phyloP scores from a whole-genome alignment of 1,140 invertebrate species.

The Plodia interpunctella region DNA sequence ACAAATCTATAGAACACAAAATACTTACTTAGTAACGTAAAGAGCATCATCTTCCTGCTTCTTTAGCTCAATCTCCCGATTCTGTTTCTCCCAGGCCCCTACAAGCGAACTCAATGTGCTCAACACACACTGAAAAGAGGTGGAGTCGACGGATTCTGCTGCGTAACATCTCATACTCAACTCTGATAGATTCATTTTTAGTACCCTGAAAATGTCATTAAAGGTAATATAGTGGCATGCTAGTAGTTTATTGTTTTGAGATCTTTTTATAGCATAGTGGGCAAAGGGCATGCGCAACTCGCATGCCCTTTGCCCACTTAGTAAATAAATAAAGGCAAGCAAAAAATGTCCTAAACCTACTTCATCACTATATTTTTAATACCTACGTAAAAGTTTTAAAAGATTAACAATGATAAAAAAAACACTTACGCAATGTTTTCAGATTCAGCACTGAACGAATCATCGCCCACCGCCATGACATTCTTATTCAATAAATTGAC shows the following conservation, averaged over 20 bases:
- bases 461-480: slow-evolving; percentile 30
- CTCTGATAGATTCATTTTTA: slow-evolving; percentile 83
- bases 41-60: slow-evolving; percentile 87
- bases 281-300: too few species aligned
- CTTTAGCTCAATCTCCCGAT: slow-evolving; percentile 81
- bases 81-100: slow-evolving; percentile 85
- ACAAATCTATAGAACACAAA: too few species aligned
- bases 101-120: slow-evolving; percentile 80
- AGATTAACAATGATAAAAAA: too few species aligned
- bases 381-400: background rate
- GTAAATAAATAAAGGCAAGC: too few species aligned
- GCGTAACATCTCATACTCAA: slow-evolving; percentile 78
- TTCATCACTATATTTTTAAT: too few species aligned
- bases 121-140: slow-evolving; percentile 74
- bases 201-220: slow-evolving; percentile 68
- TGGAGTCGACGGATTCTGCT: slow-evolving; percentile 66
- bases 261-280: too few species aligned
- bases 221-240: too few species aligned
- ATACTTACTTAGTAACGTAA: slow-evolving; percentile 86
- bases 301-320: too few species aligned
- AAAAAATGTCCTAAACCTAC: too few species aligned
- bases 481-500: slow-evolving; percentile 50
- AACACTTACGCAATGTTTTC: slow-evolving; percentile 53
- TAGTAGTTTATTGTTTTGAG: too few species aligned
- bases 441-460: slow-evolving; percentile 33